phyloP scores from a whole-genome alignment of 2,113 vertebrate species.

The Catharus fuscescens region DNA sequence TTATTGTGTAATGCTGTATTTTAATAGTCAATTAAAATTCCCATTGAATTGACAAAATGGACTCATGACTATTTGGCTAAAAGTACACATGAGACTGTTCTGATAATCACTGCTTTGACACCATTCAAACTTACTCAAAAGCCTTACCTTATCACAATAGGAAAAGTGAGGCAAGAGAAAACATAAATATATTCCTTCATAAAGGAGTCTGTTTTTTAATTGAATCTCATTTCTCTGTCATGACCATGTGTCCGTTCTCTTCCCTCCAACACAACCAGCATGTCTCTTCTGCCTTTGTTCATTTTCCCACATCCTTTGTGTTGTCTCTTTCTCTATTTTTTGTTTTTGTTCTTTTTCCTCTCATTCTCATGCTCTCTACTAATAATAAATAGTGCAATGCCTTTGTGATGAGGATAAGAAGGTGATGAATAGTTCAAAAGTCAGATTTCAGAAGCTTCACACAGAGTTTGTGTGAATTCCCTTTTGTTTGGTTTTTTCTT shows the following conservation, averaged over 20 bases:
- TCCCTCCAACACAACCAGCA: not conserved
- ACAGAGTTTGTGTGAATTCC: not conserved
- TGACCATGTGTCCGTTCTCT: not conserved
- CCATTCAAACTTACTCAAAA: slow-evolving; percentile 1
- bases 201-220: not conserved
- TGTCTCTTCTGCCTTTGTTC: not conserved
- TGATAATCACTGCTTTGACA: not conserved
- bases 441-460: slow-evolving; percentile 25
- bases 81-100: slow-evolving; percentile 21
- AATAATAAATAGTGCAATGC: not conserved
- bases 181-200: not conserved
- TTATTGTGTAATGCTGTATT: slow-evolving; percentile 22
- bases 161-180: slow-evolving; percentile 2
- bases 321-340: not conserved
- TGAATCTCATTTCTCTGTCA: not conserved
- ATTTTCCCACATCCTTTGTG: not conserved
- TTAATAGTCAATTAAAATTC: slow-evolving; percentile 57
- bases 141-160: not conserved
- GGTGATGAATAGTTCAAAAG: not conserved
- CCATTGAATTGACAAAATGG: slow-evolving; percentile 48
- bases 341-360: not conserved
- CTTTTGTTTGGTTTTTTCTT: not conserved
- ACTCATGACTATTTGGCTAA: slow-evolving; percentile 17
- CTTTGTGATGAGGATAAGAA: slow-evolving; percentile 7
- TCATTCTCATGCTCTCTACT: not conserved